Conservation (phyloP, 2,113 vertebrate genomes). For the Melanotaenia duboulayi region DNA sequence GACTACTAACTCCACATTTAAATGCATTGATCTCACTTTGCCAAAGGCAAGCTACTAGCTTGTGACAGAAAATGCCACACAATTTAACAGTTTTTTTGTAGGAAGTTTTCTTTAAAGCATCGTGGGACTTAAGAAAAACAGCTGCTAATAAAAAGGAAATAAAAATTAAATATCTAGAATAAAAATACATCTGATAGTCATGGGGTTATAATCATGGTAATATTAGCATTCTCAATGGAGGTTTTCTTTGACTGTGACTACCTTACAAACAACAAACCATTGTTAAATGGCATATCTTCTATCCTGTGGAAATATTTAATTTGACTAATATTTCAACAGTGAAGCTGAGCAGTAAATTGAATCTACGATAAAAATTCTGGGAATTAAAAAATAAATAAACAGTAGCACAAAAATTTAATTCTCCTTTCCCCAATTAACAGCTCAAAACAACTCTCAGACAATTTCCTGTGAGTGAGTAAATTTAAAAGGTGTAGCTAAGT, state of each 20-base stretch:
- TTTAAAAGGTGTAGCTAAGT: not conserved
- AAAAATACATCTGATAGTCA: no score
- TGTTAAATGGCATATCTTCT: not conserved
- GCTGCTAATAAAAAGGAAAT: slow-evolving; percentile 19
- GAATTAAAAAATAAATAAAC: not conserved
- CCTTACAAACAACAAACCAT: not conserved
- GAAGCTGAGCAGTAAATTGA: not conserved
- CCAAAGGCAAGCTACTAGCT: slow-evolving; percentile 62
- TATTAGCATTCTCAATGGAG: not conserved
- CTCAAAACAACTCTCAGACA: not conserved
- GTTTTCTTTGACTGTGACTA: not conserved
- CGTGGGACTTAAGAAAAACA: slow-evolving; percentile 27
- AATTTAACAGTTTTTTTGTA: slow-evolving; percentile 42
- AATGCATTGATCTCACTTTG: slow-evolving; percentile 75
- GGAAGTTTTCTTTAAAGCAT: slow-evolving; percentile 41
- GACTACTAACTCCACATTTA: slow-evolving; percentile 54
- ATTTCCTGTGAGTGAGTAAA: slow-evolving; percentile 8
- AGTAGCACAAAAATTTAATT: not conserved
- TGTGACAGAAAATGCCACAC: slow-evolving; percentile 48
- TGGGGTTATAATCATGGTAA: not conserved
- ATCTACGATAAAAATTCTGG: not conserved
- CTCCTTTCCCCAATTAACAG: not conserved
- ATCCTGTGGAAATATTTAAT: no score
- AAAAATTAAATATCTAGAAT: not conserved
- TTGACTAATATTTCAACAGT: not conserved